These are phyloP conservation scores for Agelaius tricolor DNA, from an alignment of 2,113 vertebrate genomes.

Conservation along the genomic window DNA sequence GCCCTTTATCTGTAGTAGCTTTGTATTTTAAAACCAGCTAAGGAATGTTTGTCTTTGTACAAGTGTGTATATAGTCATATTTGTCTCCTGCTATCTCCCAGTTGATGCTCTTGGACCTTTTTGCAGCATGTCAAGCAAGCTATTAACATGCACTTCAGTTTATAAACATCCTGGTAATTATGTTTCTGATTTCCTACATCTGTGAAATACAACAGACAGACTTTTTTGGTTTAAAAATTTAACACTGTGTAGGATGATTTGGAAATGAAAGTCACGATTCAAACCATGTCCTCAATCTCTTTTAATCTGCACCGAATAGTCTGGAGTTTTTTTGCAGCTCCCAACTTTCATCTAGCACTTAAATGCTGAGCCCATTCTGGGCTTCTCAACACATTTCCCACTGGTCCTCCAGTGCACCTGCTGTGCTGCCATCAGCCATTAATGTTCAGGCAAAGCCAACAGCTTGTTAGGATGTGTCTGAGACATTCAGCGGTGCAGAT, in stretches of 20 bases:
- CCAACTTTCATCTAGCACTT: neutral
- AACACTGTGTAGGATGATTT: neutral
- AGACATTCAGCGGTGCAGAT: neutral
- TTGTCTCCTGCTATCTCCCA: neutral
- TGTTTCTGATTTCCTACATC: neutral
- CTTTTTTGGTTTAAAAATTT: neutral
- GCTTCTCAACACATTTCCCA: neutral
- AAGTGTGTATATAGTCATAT: neutral
- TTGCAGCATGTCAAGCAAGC: neutral
- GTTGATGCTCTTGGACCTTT: neutral
- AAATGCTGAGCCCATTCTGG: neutral
- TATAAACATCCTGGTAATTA: neutral
- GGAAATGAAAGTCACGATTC: neutral
- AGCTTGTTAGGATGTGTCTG: neutral
- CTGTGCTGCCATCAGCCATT: constrained; percentile 37
- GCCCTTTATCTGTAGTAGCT: neutral
- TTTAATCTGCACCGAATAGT: neutral
- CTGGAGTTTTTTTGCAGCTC: neutral
- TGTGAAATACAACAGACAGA: neutral
- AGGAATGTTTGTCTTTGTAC: neutral
- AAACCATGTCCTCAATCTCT: neutral
- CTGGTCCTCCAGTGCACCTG: constrained; percentile 11
- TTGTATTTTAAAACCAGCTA: neutral
- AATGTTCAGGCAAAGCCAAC: constrained; percentile 1
- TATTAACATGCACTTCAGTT: neutral